Evolutionary conservation across 2,113 vertebrate species (phyloP), one percentile per base, ranked within the genome.

Genomic region (Trogon melanurus): DNA sequence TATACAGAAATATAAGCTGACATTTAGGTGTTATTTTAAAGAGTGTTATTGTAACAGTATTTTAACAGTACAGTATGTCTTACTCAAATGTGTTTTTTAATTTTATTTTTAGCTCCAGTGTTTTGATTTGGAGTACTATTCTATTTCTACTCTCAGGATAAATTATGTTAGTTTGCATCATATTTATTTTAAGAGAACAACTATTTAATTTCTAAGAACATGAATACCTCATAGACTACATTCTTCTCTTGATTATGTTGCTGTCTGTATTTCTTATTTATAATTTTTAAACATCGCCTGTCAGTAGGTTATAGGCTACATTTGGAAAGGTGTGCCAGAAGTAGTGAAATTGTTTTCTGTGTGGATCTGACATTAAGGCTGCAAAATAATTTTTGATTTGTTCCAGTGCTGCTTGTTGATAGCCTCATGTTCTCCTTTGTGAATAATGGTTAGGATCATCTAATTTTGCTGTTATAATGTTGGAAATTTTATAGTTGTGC

Each of bases 21-120:
- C 27, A 84, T 96, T 91, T 91, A 86, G 19, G 45, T 88, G 48
- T 86, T 91, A 60, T 88, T 93, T 90, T 90, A 80, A 67, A 23
- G 70, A 60, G 41, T 41, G 41, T 41, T 41, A 41, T 41, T 41
- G 9, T 41, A 41, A 41, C 41, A 41, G 41, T 41, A 41, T 41
- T 41, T 41, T 41, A 41, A 41, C 41, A 85, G 62, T 73, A 73
- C 13, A n/a, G 32, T 72, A 88, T 81, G 38, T 71, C 58, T 91
- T 67, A 61, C 13, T 62, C 25, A 56, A 82, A 70, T 51, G 13
- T 58, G 20, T 0, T 32, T 58, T 70, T 29, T 2, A 30, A 44
- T 90, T 95, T 82, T 93, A 84, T 83, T 93, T 69, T 93, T 93
- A 65, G 7, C 15, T 78, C 13, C 4, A 21, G 5, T 80, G 45